Evolutionary conservation across 2,797 vertebrate genomes (phyloP).

Genomic region (Epinephelus awoara): DNA sequence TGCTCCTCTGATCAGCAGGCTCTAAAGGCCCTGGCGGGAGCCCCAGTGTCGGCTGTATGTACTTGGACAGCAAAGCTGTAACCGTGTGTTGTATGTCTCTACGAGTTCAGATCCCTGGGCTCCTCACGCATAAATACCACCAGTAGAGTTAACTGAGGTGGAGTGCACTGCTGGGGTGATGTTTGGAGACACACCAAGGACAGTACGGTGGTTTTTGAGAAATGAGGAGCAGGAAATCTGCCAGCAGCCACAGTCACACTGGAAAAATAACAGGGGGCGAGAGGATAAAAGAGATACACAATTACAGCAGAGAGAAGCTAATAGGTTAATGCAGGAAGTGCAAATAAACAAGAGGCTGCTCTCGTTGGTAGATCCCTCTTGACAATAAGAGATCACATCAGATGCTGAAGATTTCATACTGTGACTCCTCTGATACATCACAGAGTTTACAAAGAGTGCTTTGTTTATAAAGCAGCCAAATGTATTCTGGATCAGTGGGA

Average conservation of each 20-base stretch:
- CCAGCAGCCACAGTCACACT: not conserved
- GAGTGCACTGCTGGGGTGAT: conserved; percentile 12
- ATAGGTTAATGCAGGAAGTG: not conserved
- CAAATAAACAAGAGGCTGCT: conserved; percentile 15
- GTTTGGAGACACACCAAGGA: conserved; percentile 24
- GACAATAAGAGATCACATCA: conserved; percentile 24
- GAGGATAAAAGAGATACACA: not conserved
- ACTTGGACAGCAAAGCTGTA: conserved; percentile 29
- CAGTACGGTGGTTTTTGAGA: conserved; percentile 15
- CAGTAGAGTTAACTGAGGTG: conserved; percentile 13
- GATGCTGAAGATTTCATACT: conserved; percentile 5
- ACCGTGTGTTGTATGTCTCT: conserved; percentile 20
- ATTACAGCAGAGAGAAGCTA: not conserved
- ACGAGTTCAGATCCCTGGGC: conserved; percentile 17
- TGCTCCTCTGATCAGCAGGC: conserved; percentile 34
- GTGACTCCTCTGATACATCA: conserved; percentile 15
- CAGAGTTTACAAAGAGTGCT: conserved; percentile 24
- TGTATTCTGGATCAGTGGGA: conserved; percentile 26
- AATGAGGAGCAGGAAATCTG: conserved; percentile 5
- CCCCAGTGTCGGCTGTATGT: conserved; percentile 7
- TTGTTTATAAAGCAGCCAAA: conserved; percentile 38
- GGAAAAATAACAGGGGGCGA: conserved; percentile 1
- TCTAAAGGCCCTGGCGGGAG: conserved; percentile 33
- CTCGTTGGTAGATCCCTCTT: conserved; percentile 5
- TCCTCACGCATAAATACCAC: conserved; percentile 16